A percentile compares a stretch with the other conserved stretches of the same genome.
phyloP scores from a whole-genome alignment of 2,113 vertebrate species.

The Chionodraco myersi region DNA sequence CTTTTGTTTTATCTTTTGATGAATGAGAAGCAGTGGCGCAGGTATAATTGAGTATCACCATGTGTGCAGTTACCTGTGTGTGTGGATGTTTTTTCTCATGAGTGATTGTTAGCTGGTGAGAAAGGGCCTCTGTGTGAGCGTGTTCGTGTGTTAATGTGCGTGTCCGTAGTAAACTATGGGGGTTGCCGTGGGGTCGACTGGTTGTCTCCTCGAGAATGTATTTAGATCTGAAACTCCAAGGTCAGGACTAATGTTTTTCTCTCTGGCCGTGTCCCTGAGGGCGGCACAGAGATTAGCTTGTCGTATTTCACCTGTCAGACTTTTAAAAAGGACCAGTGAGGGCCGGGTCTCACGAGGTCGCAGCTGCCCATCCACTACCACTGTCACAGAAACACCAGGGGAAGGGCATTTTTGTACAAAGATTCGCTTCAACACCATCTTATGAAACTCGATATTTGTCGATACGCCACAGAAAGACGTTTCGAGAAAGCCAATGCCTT shows the following conservation, averaged over 20 bases:
- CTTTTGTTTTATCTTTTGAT: conserved; percentile 30
- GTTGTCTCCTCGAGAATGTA: conserved; percentile 71
- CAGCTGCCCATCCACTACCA: conserved; percentile 49
- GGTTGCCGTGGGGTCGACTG: conserved; percentile 41
- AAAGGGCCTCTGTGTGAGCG: conserved; percentile 19
- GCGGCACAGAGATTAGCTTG: conserved; percentile 62
- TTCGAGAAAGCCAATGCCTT: background rate
- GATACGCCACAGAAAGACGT: conserved; percentile 7
- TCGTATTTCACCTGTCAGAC: conserved; percentile 80
- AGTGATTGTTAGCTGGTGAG: conserved; percentile 35
- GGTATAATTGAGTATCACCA: conserved; percentile 6
- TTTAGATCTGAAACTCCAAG: conserved; percentile 78
- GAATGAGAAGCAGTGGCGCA: conserved; percentile 12
- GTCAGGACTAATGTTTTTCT: conserved; percentile 73
- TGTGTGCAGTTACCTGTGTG: conserved; percentile 25
- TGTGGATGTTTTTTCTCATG: conserved; percentile 14
- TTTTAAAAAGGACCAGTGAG: conserved; percentile 61
- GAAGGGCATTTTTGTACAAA: background rate
- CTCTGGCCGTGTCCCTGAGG: conserved; percentile 67
- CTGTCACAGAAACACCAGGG: conserved; percentile 13
- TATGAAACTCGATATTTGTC: conserved; percentile 14
- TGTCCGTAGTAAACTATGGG: conserved; percentile 40
- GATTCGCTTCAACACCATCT: background rate
- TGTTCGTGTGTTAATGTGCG: conserved; percentile 21
- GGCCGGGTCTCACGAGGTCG: conserved; percentile 44